These are phyloP conservation scores for Coccyzus lansbergi DNA, from an alignment of 2,797 vertebrate species.

Conservation along the genomic window DNA sequence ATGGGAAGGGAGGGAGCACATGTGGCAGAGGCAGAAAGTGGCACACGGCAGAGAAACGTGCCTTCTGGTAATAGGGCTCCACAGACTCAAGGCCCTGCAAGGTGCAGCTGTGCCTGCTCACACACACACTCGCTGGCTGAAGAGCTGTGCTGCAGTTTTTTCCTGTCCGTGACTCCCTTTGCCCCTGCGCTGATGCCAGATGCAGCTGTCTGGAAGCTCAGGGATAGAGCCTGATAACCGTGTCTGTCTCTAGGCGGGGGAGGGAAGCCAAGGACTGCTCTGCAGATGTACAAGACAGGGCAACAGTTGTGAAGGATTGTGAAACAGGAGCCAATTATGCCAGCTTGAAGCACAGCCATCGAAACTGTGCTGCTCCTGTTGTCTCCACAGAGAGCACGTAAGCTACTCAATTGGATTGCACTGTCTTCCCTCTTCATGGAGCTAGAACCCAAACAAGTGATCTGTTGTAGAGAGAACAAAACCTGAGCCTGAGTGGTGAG, in stretches of 20 bases:
- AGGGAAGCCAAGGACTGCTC: not conserved
- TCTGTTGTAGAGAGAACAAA: not conserved
- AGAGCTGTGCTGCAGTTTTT: not conserved
- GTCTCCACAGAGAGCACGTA: not conserved
- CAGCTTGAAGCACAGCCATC: not conserved
- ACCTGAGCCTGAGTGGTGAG: not conserved
- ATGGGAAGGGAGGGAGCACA: not conserved
- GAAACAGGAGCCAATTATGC: not conserved
- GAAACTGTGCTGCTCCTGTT: not conserved
- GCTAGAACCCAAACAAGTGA: not conserved
- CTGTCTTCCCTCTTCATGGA: rapidly evolving
- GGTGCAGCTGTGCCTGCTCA: not conserved
- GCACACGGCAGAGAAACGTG: not conserved
- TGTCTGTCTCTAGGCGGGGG: not conserved
- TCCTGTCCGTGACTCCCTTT: not conserved
- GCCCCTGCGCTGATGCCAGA: not conserved
- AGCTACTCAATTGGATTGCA: rapidly evolving
- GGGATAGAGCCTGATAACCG: not conserved
- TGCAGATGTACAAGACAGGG: not conserved
- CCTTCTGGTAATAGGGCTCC: not conserved
- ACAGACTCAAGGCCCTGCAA: not conserved
- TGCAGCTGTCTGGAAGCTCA: not conserved
- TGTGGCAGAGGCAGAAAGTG: not conserved
- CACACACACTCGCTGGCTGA: not conserved
- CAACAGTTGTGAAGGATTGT: not conserved